phyloP scores from a whole-genome alignment of 1,140 invertebrate genomes.

The Anoplophora glabripennis region DNA sequence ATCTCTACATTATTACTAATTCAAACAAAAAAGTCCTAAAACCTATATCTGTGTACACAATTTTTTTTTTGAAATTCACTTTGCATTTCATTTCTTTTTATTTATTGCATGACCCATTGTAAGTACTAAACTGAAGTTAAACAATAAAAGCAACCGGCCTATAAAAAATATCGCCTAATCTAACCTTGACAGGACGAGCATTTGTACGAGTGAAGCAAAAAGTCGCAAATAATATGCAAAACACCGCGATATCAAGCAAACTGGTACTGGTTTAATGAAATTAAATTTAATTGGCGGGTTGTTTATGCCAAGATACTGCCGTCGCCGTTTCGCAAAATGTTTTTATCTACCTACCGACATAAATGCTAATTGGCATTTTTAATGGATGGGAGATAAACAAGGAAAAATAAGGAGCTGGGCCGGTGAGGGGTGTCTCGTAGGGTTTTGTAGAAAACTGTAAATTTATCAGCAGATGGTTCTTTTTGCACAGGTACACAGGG shows the following conservation, averaged over 20 bases:
- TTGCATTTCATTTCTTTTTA: too few species aligned
- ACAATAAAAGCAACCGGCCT: too few species aligned
- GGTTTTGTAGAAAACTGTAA: neutral
- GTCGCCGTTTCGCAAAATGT: slow-evolving; percentile 11
- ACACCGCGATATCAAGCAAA: slow-evolving; percentile 6
- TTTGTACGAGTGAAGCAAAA: neutral
- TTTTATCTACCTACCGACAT: slow-evolving; percentile 13
- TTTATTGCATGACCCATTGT: too few species aligned
- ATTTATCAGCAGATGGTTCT: too few species aligned
- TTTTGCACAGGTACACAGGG: too few species aligned
- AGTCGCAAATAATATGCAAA: slow-evolving; percentile 13
- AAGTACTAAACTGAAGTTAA: too few species aligned
- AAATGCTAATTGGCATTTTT: slow-evolving; percentile 15
- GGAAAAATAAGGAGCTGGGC: neutral
- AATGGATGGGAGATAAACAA: neutral
- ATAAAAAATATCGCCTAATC: too few species aligned
- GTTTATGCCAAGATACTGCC: slow-evolving; percentile 10
- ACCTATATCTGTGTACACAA: too few species aligned
- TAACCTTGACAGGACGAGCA: too few species aligned
- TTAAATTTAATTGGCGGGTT: slow-evolving; percentile 14
- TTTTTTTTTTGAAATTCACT: too few species aligned
- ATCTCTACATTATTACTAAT: too few species aligned
- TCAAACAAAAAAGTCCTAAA: too few species aligned
- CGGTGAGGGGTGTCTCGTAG: neutral
- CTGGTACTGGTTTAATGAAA: slow-evolving; percentile 10